Evolutionary conservation across 2,888 invertebrate genomes (phyloP).

Genomic region (Caenorhabditis zanzibari): DNA sequence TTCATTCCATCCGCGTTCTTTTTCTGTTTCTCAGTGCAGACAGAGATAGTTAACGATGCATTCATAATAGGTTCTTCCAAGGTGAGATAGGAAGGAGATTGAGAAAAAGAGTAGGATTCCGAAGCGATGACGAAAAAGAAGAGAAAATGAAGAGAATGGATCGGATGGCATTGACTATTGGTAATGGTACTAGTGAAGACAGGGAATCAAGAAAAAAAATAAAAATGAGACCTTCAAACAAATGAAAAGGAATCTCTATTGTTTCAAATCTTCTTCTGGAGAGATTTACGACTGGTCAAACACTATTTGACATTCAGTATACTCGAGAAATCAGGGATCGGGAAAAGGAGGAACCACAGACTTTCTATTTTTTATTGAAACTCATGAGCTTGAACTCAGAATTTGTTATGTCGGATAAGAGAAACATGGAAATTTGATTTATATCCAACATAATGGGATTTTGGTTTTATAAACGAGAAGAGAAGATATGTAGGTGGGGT

Average conservation of each 20-base stretch:
- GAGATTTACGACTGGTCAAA: conserved; percentile 5
- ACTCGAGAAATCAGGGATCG: not conserved
- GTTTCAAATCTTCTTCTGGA: conserved; percentile 8
- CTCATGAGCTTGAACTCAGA: not conserved
- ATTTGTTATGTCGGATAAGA: not conserved
- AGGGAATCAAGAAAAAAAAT: conserved; percentile 25
- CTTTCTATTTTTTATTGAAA: not conserved
- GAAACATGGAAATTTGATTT: not conserved
- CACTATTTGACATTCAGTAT: no score
- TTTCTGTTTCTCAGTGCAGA: conserved; percentile 42
- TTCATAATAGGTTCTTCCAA: conserved; percentile 59
- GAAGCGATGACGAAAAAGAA: not conserved
- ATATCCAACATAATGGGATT: not conserved
- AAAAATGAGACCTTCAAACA: conserved; percentile 29
- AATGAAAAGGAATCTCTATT: conserved; percentile 15
- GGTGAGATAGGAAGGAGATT: conserved; percentile 37
- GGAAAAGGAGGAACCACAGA: not conserved
- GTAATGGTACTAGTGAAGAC: conserved; percentile 18
- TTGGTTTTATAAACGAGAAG: not conserved
- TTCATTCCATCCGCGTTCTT: conserved; percentile 34
- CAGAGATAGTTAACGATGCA: conserved; percentile 57
- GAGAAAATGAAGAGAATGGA: conserved; percentile 10
- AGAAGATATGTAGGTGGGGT: not conserved
- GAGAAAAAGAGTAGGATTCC: conserved; percentile 26
- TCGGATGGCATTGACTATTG: conserved; percentile 28